Base-by-base conservation (phyloP, 2,888 invertebrate species). In the Scotopteryx bipunctaria region DNA sequence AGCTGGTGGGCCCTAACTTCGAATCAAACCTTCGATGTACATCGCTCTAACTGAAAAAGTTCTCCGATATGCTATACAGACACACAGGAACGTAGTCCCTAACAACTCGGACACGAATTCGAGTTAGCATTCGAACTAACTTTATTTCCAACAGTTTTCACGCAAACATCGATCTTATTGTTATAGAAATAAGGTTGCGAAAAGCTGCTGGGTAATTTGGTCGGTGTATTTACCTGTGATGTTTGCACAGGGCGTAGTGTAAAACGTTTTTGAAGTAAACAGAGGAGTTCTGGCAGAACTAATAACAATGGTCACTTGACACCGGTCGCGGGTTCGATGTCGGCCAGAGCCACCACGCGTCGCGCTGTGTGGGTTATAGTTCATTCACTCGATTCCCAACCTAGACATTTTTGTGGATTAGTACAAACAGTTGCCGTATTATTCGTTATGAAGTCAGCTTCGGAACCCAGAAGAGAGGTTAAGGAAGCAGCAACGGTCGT, bases 91-190 rank as follows among this genome's bases (percentile, higher is more conserved):
- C 63, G 64, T 66, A 72, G 70, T 67, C 69, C 67, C 73, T 78
- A 77, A 78, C 76, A 69, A 74, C 76, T 75, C 67, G 72, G 66
- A 80, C 81, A 81, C 78, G 79, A 81, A 73, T 76, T 76, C 68
- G 64, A 79, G 76, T 76, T 73, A 78, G 69, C 67, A 65, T 63
- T 61, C 58, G 46, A 45, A 67, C 78, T 65, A 71, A 67, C 43
- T 70, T 65, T 47, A 43, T 29, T 35, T 25, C 31, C 14, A 6
- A 2, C 5, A 2, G 27, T 19, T 13, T 40, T 36, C 19, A 13
- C 21, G 13, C 29, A 17, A 69, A 64, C 55, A 2, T 63, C 33
- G 52, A 55, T 61, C 59, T 49, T 76, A 66, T 49, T 1, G 0
- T 5, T 2, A 2, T 35, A 0, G 52, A 0, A 2, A 55, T 63